Conservation (phyloP, 2,113 vertebrate species). For the Dermatemys mawii region DNA sequence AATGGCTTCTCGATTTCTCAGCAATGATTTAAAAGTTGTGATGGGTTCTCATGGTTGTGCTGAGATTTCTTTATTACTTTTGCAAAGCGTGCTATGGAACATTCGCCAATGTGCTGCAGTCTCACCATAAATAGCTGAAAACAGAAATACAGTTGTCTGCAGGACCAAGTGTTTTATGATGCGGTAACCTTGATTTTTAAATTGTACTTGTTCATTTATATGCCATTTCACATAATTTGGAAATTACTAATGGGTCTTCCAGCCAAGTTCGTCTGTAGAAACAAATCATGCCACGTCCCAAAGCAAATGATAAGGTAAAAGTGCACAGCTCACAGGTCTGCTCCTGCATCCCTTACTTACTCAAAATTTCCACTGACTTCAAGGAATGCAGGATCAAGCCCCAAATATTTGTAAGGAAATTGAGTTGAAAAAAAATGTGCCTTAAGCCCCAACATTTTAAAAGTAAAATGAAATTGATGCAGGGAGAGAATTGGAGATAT, state of each 20-base stretch:
- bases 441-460: constrained; percentile 28
- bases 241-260: constrained; percentile 39
- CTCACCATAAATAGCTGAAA: background rate
- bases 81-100: background rate
- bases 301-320: constrained; percentile 33
- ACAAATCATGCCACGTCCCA: constrained; percentile 53
- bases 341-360: constrained; percentile 28
- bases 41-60: background rate
- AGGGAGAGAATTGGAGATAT: constrained; percentile 35
- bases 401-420: constrained; percentile 51
- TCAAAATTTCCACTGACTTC: constrained; percentile 34
- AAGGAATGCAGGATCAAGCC: constrained; percentile 44
- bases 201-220: background rate
- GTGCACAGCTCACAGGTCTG: constrained; percentile 34
- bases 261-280: constrained; percentile 45
- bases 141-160: background rate
- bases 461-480: constrained; percentile 39
- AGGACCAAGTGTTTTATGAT: background rate
- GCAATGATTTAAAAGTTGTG: background rate
- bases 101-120: background rate
- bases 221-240: background rate
- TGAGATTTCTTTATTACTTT: background rate
- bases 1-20: background rate
- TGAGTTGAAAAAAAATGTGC: constrained; percentile 35
- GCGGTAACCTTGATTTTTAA: constrained; percentile 8